Evolutionary conservation across 2,113 vertebrate species (phyloP).

Genomic region (Rhipidura dahli): DNA sequence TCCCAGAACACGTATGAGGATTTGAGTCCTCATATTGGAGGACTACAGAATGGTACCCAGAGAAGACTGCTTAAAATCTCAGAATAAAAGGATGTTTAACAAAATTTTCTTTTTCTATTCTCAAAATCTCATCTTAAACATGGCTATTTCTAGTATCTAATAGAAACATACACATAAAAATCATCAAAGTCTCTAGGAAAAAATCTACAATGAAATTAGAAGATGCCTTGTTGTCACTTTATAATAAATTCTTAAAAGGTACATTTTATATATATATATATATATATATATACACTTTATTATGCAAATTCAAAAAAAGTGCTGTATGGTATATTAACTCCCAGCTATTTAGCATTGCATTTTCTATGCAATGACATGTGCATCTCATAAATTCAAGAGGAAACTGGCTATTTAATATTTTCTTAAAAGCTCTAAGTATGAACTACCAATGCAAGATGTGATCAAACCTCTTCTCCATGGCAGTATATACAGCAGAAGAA

Average conservation of each 20-base stretch:
- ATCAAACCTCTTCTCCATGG: background rate
- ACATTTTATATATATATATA: too few species aligned
- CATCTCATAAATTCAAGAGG: background rate
- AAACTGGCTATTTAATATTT: constrained; percentile 20
- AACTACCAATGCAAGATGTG: background rate
- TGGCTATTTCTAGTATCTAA: background rate
- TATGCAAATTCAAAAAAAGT: background rate
- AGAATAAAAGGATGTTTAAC: background rate
- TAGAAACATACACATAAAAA: background rate
- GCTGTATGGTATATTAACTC: constrained; percentile 7
- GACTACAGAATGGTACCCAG: background rate
- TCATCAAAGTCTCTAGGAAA: background rate
- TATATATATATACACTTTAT: background rate
- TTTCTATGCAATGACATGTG: background rate
- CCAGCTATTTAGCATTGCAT: background rate
- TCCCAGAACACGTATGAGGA: background rate
- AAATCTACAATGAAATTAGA: background rate
- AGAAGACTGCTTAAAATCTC: background rate
- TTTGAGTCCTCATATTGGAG: background rate
- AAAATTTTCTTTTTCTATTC: background rate
- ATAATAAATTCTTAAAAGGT: background rate
- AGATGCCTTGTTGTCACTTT: background rate
- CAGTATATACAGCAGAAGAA: background rate
- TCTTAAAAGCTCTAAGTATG: constrained; percentile 1
- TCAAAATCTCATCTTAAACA: background rate